A percentile compares a stretch with the other conserved stretches of the same genome.
Conservation (phyloP, 2,797 vertebrate species). For the Sebastes vulpes region DNA sequence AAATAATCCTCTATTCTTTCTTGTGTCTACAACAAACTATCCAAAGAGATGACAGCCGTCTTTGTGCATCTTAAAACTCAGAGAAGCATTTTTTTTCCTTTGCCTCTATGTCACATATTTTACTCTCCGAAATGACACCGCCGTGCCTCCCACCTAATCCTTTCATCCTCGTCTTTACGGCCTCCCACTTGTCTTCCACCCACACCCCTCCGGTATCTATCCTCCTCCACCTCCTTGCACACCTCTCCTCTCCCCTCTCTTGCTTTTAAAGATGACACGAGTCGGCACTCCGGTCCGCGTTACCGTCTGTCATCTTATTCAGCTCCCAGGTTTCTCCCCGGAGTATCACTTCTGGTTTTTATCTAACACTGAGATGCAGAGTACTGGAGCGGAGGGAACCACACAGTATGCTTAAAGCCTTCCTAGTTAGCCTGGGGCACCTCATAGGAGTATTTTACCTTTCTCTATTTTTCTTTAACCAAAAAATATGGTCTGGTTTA, state of each 20-base stretch:
- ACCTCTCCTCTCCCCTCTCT: slow-evolving; percentile 20
- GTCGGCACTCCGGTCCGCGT: slow-evolving; percentile 31
- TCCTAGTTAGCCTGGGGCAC: slow-evolving; percentile 45
- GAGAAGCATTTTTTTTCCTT: slow-evolving; percentile 20
- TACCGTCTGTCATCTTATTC: slow-evolving; percentile 48
- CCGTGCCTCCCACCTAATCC: slow-evolving; percentile 65
- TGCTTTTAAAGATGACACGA: slow-evolving; percentile 61
- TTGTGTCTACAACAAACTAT: slow-evolving; percentile 8
- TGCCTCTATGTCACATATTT: slow-evolving; percentile 31
- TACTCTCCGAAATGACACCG: slow-evolving; percentile 41
- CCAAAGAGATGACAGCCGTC: slow-evolving; percentile 4
- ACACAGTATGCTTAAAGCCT: slow-evolving; percentile 42
- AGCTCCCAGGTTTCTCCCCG: slow-evolving; percentile 43
- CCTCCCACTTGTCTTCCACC: slow-evolving; percentile 59
- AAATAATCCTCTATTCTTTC: slow-evolving; percentile 3
- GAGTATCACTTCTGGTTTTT: slow-evolving; percentile 55
- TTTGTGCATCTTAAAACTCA: slow-evolving; percentile 19
- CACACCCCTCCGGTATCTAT: slow-evolving; percentile 66
- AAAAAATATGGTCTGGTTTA: slow-evolving; percentile 10
- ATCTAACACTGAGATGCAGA: slow-evolving; percentile 48
- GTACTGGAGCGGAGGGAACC: slow-evolving; percentile 46
- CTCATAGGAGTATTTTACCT: slow-evolving; percentile 22
- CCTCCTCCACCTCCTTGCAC: slow-evolving; percentile 42
- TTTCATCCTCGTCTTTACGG: slow-evolving; percentile 71
- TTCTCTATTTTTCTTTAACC: background rate